A percentile compares a stretch with the other conserved stretches of the same genome.
Conservation (phyloP, 2,113 vertebrate genomes). For the Bubalus kerabau region DNA sequence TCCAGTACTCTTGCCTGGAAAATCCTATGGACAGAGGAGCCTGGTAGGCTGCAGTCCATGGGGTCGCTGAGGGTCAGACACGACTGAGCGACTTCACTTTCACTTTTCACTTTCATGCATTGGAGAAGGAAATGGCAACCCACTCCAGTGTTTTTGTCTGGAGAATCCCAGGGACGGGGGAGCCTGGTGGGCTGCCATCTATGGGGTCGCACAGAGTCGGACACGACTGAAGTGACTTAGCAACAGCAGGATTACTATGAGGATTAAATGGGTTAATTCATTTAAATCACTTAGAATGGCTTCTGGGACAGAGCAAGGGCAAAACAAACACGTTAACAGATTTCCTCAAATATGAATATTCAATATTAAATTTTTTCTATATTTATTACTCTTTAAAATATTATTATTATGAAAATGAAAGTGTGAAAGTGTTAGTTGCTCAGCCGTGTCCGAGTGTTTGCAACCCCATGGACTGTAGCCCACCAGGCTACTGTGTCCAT, state of each 20-base stretch:
- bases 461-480: not conserved
- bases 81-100: too few relatives aligned
- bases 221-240: too few relatives aligned
- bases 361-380: not conserved
- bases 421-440: not conserved
- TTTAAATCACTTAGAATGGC: not conserved
- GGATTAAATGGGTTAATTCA: not conserved
- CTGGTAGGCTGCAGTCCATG: too few relatives aligned
- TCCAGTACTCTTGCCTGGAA: too few relatives aligned
- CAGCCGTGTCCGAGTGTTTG: not conserved
- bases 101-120: too few relatives aligned
- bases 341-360: constrained; percentile 7
- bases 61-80: too few relatives aligned
- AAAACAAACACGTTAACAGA: not conserved
- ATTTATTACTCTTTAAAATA: constrained; percentile 7
- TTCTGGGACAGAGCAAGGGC: not conserved
- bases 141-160: too few relatives aligned
- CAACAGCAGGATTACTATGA: not conserved
- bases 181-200: too few relatives aligned
- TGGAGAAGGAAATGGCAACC: too few relatives aligned
- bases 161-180: too few relatives aligned
- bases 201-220: too few relatives aligned
- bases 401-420: not conserved
- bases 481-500: not conserved
- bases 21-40: too few relatives aligned